Percentiles rank a stretch among this genome's conserved stretches.
Evolutionary conservation across 2,113 vertebrate genomes (phyloP).

Genomic region (Channa argus): DNA sequence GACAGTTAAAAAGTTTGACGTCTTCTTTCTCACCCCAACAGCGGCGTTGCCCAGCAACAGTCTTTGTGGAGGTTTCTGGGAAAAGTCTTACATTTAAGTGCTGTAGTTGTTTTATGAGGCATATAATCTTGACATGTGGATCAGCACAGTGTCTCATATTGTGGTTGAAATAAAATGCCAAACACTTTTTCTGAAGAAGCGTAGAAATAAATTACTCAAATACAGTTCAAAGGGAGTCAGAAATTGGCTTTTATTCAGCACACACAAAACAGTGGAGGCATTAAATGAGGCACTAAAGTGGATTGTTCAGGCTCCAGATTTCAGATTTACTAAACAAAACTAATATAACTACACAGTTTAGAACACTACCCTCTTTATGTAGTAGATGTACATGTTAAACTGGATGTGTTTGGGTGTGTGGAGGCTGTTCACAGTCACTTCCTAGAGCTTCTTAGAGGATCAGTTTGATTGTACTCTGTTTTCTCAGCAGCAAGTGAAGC

Average conservation of each 20-base stretch:
- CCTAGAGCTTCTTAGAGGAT: constrained; percentile 1
- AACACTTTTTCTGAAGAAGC: neutral
- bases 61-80: constrained; percentile 51
- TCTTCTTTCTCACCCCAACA: constrained; percentile 10
- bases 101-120: constrained; percentile 1
- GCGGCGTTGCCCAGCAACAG: constrained; percentile 44
- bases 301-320: too few species aligned
- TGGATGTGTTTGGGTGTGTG: neutral
- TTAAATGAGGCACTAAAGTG: neutral
- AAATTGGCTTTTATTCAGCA: constrained; percentile 57
- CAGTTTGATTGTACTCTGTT: constrained; percentile 13
- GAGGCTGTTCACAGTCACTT: neutral
- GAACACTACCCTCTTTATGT: too few species aligned
- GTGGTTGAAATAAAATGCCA: neutral
- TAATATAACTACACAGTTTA: neutral
- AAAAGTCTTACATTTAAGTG: constrained; percentile 18
- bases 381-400: constrained; percentile 7
- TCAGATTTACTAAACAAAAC: constrained; percentile 18
- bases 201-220: constrained; percentile 21
- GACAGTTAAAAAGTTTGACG: constrained; percentile 24
- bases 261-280: constrained; percentile 23
- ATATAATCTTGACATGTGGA: neutral
- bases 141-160: constrained; percentile 1
- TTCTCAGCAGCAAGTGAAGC: constrained; percentile 5
- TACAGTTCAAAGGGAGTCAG: neutral